Percentiles rank a stretch among this genome's conserved stretches.
phyloP scores from a whole-genome alignment of 1,140 invertebrate genomes.

The Cotesia typhae region DNA sequence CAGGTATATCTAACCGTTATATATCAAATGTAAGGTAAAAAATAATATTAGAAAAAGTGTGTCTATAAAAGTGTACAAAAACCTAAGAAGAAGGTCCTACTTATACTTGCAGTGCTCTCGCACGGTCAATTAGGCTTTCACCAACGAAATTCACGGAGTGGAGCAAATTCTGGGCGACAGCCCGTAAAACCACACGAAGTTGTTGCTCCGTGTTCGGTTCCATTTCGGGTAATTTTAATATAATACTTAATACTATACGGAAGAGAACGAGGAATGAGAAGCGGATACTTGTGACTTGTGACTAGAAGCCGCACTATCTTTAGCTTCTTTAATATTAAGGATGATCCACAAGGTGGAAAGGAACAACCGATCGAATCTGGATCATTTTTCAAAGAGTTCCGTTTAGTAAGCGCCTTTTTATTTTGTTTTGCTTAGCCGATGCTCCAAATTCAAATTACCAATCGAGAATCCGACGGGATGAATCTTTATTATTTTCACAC shows the following conservation, averaged over 20 bases:
- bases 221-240: neutral
- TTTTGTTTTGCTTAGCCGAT: conserved; percentile 30
- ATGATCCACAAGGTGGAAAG: conserved; percentile 28
- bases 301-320: conserved; percentile 11
- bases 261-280: conserved; percentile 31
- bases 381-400: conserved; percentile 61
- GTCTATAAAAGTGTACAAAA: neutral
- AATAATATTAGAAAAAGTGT: conserved; percentile 13
- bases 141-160: conserved; percentile 55
- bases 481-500: no score
- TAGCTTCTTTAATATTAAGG: neutral
- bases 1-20: conserved; percentile 13
- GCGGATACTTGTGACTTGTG: conserved; percentile 22
- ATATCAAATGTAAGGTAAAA: conserved; percentile 17
- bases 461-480: neutral
- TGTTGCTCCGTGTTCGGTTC: conserved; percentile 51
- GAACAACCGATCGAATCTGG: conserved; percentile 40
- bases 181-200: conserved; percentile 55
- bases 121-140: conserved; percentile 61
- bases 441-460: conserved; percentile 15
- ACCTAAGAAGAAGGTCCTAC: neutral
- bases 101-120: conserved; percentile 42
- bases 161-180: conserved; percentile 62
- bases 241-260: neutral
- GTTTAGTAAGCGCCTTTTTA: conserved; percentile 25